Evolutionary conservation across 1,140 invertebrate species (phyloP).

Genomic region (Probaryconus sp.): DNA sequence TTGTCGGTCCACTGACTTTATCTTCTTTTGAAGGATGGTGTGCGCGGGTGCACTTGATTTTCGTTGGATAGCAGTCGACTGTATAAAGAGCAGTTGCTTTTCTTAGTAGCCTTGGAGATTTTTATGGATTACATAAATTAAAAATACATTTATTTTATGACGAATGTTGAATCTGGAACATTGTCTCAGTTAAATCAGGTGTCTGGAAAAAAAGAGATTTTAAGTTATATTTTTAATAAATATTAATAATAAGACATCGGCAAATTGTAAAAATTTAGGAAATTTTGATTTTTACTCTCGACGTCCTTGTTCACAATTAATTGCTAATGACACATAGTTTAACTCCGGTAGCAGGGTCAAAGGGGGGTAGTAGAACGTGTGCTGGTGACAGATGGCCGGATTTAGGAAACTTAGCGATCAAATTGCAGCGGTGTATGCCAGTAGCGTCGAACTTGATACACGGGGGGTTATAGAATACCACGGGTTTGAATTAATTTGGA

Average conservation of each 20-base stretch:
- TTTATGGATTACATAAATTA: no score
- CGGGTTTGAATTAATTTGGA: slow-evolving; percentile 54
- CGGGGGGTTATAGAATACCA: slow-evolving; percentile 40
- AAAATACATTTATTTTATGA: no score
- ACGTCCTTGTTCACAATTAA: slow-evolving; percentile 14
- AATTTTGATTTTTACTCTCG: no score
- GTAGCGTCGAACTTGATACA: slow-evolving; percentile 61
- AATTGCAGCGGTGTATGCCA: slow-evolving; percentile 57
- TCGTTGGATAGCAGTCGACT: slow-evolving; percentile 63
- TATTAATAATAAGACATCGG: no score
- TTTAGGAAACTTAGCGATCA: slow-evolving; percentile 59
- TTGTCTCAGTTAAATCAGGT: no score
- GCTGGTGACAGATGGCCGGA: slow-evolving; percentile 61
- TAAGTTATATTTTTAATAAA: no score
- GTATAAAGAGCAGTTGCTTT: slow-evolving; percentile 48
- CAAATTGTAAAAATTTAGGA: no score
- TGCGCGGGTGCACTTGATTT: slow-evolving; percentile 71
- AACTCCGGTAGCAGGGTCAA: slow-evolving; percentile 50
- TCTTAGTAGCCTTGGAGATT: no score
- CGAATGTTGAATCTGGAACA: no score
- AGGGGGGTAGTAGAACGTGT: slow-evolving; percentile 50
- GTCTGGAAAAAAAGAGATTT: no score
- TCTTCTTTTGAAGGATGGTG: slow-evolving; percentile 61
- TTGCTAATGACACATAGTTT: slow-evolving; percentile 16
- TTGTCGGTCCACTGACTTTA: slow-evolving; percentile 53